phyloP scores from a whole-genome alignment of 2,888 invertebrate species.

The Limnephilus marmoratus region DNA sequence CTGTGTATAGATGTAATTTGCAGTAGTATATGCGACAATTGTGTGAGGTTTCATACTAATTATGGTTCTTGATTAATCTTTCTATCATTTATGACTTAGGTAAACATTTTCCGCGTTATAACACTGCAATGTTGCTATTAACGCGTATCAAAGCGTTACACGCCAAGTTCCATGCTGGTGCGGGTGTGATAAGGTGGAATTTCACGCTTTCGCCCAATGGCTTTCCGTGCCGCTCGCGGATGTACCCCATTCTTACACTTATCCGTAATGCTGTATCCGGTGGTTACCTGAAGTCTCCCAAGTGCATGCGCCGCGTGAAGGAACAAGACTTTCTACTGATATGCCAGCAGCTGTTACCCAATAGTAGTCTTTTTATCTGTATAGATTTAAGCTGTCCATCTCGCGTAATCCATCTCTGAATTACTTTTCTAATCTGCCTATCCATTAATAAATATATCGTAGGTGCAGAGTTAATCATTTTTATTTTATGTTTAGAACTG shows the following conservation, averaged over 20 bases:
- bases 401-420: no score
- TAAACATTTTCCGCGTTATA: background rate
- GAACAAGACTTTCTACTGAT: background rate
- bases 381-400: no score
- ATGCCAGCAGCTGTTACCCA: background rate
- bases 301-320: background rate
- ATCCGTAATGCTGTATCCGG: background rate
- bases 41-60: no score
- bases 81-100: no score
- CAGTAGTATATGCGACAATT: no score
- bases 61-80: no score
- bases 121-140: background rate
- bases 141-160: background rate
- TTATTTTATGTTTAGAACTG: no score
- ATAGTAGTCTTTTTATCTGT: no score
- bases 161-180: background rate
- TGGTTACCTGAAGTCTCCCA: background rate
- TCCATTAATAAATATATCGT: no score
- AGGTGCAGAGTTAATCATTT: no score
- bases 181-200: conserved; percentile 14
- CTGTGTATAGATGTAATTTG: no score
- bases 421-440: no score
- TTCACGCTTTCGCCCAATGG: conserved; percentile 30
- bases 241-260: background rate
- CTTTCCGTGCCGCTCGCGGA: background rate